Percentiles rank a stretch among this genome's conserved stretches.
phyloP scores from a whole-genome alignment of 2,888 invertebrate species.

The Eupelmus urozonus region DNA sequence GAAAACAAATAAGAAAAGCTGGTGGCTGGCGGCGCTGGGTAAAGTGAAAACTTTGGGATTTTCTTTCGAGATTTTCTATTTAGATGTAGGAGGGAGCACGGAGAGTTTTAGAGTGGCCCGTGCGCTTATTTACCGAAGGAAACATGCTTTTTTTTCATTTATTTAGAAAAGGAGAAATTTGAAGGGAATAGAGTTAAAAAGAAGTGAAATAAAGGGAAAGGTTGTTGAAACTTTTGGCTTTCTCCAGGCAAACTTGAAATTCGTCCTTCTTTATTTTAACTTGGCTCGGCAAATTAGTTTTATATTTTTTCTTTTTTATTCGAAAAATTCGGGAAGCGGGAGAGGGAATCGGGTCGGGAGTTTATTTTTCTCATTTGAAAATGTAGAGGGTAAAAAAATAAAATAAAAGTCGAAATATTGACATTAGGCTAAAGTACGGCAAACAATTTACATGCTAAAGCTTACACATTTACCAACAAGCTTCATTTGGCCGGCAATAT shows the following conservation, averaged over 20 bases:
- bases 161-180: constrained; percentile 28
- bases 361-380: no score
- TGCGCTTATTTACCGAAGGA: constrained; percentile 37
- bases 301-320: neutral
- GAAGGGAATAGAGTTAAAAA: neutral
- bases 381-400: no score
- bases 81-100: constrained; percentile 46
- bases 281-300: neutral
- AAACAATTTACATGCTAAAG: no score
- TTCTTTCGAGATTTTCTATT: constrained; percentile 52
- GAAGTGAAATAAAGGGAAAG: neutral
- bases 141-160: constrained; percentile 26
- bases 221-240: no score
- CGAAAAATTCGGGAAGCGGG: neutral
- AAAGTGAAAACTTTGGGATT: constrained; percentile 52
- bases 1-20: constrained; percentile 48
- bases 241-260: neutral
- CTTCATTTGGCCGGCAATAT: neutral
- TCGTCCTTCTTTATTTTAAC: neutral
- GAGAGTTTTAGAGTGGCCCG: constrained; percentile 36
- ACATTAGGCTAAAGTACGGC: no score
- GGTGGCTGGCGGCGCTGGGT: constrained; percentile 1
- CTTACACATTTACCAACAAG: constrained; percentile 15
- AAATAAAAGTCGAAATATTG: no score
- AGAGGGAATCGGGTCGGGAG: neutral